Percentiles rank a stretch among this genome's conserved stretches.
These are phyloP conservation scores for Rapana venosa DNA, from an alignment of 2,888 invertebrate species.

Conservation along the genomic window DNA sequence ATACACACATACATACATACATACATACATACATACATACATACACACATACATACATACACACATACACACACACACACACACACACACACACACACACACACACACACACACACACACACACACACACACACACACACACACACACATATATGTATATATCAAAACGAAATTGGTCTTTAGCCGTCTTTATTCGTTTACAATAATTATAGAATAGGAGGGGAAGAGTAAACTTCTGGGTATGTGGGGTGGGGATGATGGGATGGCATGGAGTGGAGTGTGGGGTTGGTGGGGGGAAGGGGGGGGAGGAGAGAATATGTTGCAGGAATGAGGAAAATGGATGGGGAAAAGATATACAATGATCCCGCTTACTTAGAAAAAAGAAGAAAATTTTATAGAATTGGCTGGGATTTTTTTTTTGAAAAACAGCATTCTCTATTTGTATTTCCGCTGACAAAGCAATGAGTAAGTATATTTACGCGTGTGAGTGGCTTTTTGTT, in stretches of 20 bases:
- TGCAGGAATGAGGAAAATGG: not conserved
- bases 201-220: no score
- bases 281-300: not conserved
- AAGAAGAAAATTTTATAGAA: no score
- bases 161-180: not conserved
- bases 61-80: not conserved
- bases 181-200: no score
- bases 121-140: not conserved
- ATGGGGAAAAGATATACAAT: not conserved
- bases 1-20: conserved; percentile 25
- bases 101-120: not conserved
- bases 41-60: not conserved
- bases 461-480: no score
- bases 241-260: not conserved
- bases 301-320: not conserved
- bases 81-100: not conserved
- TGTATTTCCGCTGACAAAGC: no score
- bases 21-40: not conserved
- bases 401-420: no score
- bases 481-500: no score
- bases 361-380: no score
- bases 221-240: no score
- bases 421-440: no score
- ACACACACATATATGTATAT: not conserved
- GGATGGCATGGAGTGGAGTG: not conserved